Conservation (phyloP, 2,888 invertebrate genomes). For the Gibbula magus region DNA sequence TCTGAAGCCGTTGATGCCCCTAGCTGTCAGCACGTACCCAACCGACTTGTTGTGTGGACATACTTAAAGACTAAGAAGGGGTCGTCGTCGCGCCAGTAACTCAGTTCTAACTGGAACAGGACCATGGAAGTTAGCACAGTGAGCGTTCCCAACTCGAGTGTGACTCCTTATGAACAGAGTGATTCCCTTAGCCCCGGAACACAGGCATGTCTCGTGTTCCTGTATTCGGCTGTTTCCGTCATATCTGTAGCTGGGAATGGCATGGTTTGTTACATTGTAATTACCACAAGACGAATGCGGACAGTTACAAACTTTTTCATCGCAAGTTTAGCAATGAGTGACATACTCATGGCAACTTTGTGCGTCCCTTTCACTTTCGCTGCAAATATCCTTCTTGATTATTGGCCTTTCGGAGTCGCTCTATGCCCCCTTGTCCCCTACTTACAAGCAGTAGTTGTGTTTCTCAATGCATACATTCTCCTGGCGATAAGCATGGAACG, state of each 20-base stretch:
- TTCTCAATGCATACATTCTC: constrained; percentile 90
- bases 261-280: constrained; percentile 42
- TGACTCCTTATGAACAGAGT: too few species aligned
- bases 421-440: constrained; percentile 90
- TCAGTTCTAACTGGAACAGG: too few species aligned
- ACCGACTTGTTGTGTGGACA: not conserved
- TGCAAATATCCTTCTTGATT: constrained; percentile 84
- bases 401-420: constrained; percentile 91
- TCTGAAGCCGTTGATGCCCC: not conserved
- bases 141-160: too few species aligned
- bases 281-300: constrained; percentile 87
- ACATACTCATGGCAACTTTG: constrained; percentile 74
- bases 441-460: constrained; percentile 78
- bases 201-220: constrained; percentile 9
- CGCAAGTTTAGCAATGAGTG: constrained; percentile 73
- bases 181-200: not conserved
- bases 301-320: constrained; percentile 88
- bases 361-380: constrained; percentile 80
- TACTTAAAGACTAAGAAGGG: not conserved
- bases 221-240: constrained; percentile 35
- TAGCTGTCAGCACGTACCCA: not conserved
- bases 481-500: constrained; percentile 93
- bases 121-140: too few species aligned
- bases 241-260: constrained; percentile 42
- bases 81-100: too few species aligned